phyloP scores from a whole-genome alignment of 2,888 invertebrate genomes.

The Nomada fabriciana region DNA sequence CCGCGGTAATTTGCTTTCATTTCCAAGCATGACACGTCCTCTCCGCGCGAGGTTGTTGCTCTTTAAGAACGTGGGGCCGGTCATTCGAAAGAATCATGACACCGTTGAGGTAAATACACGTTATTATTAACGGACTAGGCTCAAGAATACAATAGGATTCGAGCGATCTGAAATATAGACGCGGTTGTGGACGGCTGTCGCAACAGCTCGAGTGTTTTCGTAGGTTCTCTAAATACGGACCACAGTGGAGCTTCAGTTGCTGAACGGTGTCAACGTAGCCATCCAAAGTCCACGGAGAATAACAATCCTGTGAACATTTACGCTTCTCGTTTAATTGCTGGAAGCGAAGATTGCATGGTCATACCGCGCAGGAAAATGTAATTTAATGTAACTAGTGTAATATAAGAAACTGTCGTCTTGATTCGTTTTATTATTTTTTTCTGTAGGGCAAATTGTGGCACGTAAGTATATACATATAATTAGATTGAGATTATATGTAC shows the following conservation, averaged over 20 bases:
- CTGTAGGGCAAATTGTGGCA: neutral
- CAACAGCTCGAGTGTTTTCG: slow-evolving; percentile 78
- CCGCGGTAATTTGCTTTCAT: slow-evolving; percentile 37
- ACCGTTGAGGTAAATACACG: slow-evolving; percentile 39
- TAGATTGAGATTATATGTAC: too few species aligned
- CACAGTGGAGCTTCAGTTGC: slow-evolving; percentile 62
- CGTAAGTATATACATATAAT: too few species aligned
- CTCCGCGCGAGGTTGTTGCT: slow-evolving; percentile 35
- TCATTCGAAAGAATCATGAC: slow-evolving; percentile 51
- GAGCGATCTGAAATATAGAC: slow-evolving; percentile 73
- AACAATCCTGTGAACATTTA: slow-evolving; percentile 53
- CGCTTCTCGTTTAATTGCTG: slow-evolving; percentile 11
- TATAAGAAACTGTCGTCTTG: neutral
- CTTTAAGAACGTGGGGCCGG: neutral
- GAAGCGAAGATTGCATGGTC: neutral
- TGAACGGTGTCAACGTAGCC: slow-evolving; percentile 61
- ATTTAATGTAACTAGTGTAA: too few species aligned
- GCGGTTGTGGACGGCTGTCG: slow-evolving; percentile 76
- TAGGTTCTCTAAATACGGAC: slow-evolving; percentile 72
- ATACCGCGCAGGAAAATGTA: neutral
- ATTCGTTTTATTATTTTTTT: neutral
- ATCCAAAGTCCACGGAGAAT: slow-evolving; percentile 51
- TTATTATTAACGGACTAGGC: slow-evolving; percentile 56
- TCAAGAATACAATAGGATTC: slow-evolving; percentile 48
- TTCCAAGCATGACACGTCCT: slow-evolving; percentile 29